These are phyloP conservation scores for Chelon labrosus DNA, from an alignment of 2,797 vertebrate genomes.

Conservation along the genomic window DNA sequence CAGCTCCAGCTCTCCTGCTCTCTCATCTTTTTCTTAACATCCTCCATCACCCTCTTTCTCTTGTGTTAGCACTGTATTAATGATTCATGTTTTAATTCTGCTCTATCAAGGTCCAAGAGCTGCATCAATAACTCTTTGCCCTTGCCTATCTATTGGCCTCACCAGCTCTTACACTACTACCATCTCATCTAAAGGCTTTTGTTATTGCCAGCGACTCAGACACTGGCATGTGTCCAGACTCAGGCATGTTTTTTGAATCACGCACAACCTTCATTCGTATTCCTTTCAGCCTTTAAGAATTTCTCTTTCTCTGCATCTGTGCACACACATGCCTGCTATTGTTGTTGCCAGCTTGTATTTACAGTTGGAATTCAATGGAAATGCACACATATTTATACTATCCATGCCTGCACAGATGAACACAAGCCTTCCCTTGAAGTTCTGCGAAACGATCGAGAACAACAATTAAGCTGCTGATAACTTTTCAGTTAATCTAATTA, in stretches of 20 bases:
- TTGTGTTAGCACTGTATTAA: conserved; percentile 60
- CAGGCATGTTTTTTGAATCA: conserved; percentile 16
- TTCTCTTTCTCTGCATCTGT: conserved; percentile 10
- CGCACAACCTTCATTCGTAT: conserved; percentile 12
- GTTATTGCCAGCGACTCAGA: conserved; percentile 33
- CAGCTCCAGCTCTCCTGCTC: conserved; percentile 12
- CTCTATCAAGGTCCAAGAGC: conserved; percentile 55
- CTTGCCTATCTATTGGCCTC: conserved; percentile 48
- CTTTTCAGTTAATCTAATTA: background rate
- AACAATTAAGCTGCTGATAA: background rate
- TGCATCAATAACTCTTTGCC: conserved; percentile 65
- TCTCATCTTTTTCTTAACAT: conserved; percentile 3
- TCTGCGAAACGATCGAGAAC: background rate
- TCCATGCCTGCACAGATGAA: background rate
- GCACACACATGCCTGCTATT: conserved; percentile 7
- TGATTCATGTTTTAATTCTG: conserved; percentile 74
- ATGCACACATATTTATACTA: background rate
- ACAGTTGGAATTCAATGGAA: background rate
- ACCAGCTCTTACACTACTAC: conserved; percentile 26
- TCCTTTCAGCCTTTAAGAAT: background rate
- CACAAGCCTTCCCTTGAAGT: background rate
- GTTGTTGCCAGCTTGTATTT: conserved; percentile 14
- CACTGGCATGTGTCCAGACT: conserved; percentile 7
- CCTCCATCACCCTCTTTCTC: conserved; percentile 36
- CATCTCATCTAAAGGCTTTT: conserved; percentile 26